A percentile compares a stretch with the other conserved stretches of the same genome.
Conservation (phyloP, 2,797 vertebrate species). For the Rhabdomys pumilio region DNA sequence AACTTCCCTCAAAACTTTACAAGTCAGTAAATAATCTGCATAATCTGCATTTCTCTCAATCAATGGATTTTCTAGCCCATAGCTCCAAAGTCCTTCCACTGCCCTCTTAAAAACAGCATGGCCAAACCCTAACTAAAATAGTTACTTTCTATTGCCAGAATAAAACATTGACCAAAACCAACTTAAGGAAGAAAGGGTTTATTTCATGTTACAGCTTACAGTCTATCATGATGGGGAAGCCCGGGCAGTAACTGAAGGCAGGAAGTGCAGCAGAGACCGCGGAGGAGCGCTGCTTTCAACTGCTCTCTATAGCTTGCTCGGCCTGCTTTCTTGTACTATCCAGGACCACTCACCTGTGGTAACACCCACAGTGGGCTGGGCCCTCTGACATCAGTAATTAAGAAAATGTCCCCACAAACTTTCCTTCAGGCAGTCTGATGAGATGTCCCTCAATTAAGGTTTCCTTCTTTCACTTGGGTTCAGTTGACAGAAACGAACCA, state of each 20-base stretch:
- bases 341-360: not conserved
- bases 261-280: not conserved
- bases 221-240: not conserved
- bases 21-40: not conserved
- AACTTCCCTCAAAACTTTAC: not conserved
- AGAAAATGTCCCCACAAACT: not conserved
- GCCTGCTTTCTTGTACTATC: not conserved
- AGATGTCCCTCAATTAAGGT: not conserved
- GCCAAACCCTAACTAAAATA: not conserved
- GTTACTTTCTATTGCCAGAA: not conserved
- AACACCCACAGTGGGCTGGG: not conserved
- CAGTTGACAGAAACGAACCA: not conserved
- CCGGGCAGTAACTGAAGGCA: not conserved
- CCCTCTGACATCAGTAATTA: not conserved
- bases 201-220: not conserved
- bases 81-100: not conserved
- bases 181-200: not conserved
- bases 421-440: not conserved
- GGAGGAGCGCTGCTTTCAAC: too few species aligned
- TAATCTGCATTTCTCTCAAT: not conserved
- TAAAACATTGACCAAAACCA: not conserved
- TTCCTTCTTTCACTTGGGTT: not conserved
- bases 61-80: not conserved
- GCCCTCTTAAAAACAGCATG: not conserved
- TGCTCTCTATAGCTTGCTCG: not conserved